Evolutionary conservation across 2,888 invertebrate species (phyloP).

Genomic region (Augiades crinisus): DNA sequence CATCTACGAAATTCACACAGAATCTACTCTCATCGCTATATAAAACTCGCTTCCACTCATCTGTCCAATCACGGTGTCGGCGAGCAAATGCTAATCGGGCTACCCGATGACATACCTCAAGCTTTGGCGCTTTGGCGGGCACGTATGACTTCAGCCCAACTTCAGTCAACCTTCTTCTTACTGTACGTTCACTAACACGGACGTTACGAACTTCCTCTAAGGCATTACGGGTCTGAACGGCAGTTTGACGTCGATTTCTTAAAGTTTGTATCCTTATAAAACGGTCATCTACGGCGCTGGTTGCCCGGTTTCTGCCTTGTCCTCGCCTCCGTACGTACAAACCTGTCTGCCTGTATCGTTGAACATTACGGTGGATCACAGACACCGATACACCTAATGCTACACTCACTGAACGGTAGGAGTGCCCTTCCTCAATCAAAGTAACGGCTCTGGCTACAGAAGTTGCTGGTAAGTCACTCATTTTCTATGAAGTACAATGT

Average conservation of each 20-base stretch:
- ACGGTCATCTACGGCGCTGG: constrained; percentile 18
- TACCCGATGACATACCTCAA: too few relatives aligned
- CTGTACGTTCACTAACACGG: too few relatives aligned
- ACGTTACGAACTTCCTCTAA: too few relatives aligned
- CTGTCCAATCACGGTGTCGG: too few relatives aligned
- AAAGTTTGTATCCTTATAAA: constrained; percentile 1
- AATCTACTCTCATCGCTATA: neutral
- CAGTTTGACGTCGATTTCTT: too few relatives aligned
- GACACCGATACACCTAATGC: neutral
- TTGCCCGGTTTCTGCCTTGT: constrained; percentile 27
- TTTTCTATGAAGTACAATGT: constrained; percentile 5
- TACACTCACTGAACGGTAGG: neutral
- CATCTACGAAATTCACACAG: neutral
- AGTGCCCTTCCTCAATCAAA: constrained; percentile 21
- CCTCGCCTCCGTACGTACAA: constrained; percentile 25
- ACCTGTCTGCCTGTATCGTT: constrained; percentile 23
- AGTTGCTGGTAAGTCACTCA: constrained; percentile 28
- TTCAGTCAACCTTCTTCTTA: too few relatives aligned
- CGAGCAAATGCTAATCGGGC: too few relatives aligned
- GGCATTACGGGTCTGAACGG: too few relatives aligned
- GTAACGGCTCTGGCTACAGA: constrained; percentile 21
- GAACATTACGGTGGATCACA: constrained; percentile 22
- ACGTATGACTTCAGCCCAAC: too few relatives aligned
- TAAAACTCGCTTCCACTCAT: neutral
- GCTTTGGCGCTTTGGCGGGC: too few relatives aligned